These are phyloP conservation scores for Lysandra bellargus DNA, from an alignment of 2,888 invertebrate species.

Conservation along the genomic window DNA sequence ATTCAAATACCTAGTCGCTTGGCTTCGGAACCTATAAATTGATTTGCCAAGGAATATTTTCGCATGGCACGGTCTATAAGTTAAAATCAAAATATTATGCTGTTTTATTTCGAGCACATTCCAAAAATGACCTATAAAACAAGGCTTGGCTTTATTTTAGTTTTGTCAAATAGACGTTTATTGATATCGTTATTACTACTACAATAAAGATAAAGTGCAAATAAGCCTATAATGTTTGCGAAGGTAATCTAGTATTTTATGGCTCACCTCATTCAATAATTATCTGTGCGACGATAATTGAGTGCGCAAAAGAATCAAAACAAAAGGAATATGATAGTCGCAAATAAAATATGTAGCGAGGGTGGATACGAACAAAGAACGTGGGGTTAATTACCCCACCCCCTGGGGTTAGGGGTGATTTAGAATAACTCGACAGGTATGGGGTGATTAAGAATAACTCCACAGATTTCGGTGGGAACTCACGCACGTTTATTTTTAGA, in stretches of 20 bases:
- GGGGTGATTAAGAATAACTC: conserved; percentile 7
- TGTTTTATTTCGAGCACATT: neutral
- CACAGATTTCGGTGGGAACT: neutral
- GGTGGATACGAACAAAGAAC: conserved; percentile 26
- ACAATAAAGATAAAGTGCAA: neutral
- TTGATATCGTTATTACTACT: neutral
- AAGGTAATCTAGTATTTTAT: conserved; percentile 5
- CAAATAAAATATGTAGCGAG: conserved; percentile 29
- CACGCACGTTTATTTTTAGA: conserved; percentile 4
- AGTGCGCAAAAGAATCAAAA: conserved; percentile 25
- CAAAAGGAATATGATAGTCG: conserved; percentile 25
- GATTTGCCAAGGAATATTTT: neutral
- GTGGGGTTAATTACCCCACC: conserved; percentile 35
- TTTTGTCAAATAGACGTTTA: neutral
- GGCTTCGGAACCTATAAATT: neutral
- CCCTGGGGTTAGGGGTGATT: conserved; percentile 14
- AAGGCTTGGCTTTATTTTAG: neutral
- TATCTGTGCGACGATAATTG: neutral
- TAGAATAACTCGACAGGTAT: conserved; percentile 10
- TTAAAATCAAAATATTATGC: neutral
- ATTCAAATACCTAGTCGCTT: neutral
- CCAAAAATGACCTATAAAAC: neutral
- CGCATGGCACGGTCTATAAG: neutral
- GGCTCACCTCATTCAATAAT: neutral
- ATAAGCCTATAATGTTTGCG: neutral